phyloP scores from a whole-genome alignment of 2,797 vertebrate species.

The Buceros bicornis region DNA sequence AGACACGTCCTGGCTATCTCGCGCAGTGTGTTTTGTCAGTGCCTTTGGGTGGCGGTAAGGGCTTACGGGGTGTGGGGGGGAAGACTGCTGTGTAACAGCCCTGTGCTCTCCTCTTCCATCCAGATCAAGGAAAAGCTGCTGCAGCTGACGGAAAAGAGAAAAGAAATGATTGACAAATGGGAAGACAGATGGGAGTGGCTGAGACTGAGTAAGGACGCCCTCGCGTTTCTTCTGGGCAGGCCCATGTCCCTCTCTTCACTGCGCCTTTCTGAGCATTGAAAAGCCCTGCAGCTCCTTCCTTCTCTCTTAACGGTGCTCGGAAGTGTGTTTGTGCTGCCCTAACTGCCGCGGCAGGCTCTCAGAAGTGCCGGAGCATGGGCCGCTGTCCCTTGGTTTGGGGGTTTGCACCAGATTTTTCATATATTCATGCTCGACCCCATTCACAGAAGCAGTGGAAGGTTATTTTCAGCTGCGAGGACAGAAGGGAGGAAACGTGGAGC shows the following conservation, averaged over 20 bases:
- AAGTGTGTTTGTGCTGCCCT: background rate
- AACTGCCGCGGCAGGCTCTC: background rate
- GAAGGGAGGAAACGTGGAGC: background rate
- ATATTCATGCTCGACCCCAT: background rate
- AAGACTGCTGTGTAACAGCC: conserved; percentile 12
- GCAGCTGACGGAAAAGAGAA: conserved; percentile 96
- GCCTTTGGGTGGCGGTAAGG: background rate
- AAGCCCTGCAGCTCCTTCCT: background rate
- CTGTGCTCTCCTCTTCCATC: conserved; percentile 24
- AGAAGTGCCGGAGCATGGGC: background rate
- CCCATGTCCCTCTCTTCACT: background rate
- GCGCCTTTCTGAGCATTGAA: background rate
- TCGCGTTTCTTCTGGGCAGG: background rate
- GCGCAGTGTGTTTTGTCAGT: background rate
- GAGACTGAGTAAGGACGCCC: conserved; percentile 89
- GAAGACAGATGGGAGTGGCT: conserved; percentile 99
- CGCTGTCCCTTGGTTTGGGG: background rate
- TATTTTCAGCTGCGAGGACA: background rate
- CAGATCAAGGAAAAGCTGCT: conserved; percentile 96
- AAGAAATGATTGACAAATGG: conserved; percentile 99
- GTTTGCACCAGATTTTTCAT: background rate
- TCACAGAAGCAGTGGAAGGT: background rate
- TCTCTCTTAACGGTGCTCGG: background rate
- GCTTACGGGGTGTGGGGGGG: background rate
- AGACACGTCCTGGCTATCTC: background rate